These are phyloP conservation scores for Heterodera carotae DNA, from an alignment of 1,140 invertebrate species.

Conservation along the genomic window DNA sequence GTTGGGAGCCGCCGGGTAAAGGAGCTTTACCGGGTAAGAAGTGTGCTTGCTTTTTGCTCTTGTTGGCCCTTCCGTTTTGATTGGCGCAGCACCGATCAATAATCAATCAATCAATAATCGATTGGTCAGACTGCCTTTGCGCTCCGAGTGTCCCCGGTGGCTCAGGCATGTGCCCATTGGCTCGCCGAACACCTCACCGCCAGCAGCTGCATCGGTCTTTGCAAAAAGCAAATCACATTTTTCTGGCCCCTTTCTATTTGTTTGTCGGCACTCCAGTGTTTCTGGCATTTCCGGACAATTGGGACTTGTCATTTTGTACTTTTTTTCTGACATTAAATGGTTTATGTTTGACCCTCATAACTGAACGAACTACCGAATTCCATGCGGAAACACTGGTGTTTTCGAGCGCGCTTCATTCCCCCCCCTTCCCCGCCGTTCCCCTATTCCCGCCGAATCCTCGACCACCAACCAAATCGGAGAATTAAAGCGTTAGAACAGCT, in stretches of 20 bases:
- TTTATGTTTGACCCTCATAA: too few relatives aligned
- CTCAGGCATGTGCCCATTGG: constrained; percentile 74
- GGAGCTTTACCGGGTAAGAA: constrained; percentile 12
- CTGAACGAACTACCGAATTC: too few relatives aligned
- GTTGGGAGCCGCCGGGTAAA: not conserved
- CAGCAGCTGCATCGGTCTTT: constrained; percentile 72
- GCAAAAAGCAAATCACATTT: constrained; percentile 37
- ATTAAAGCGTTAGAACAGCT: too few relatives aligned
- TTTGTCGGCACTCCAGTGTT: not conserved
- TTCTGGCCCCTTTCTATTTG: not conserved
- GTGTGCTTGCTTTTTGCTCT: not conserved
- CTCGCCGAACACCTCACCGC: constrained; percentile 74
- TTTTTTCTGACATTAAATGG: too few relatives aligned
- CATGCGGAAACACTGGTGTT: not conserved
- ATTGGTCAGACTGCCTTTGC: constrained; percentile 74
- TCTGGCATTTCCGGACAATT: not conserved
- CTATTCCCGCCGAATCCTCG: too few relatives aligned
- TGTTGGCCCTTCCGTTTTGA: not conserved
- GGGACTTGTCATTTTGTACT: too few relatives aligned
- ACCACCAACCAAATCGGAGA: too few relatives aligned
- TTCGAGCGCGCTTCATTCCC: too few relatives aligned
- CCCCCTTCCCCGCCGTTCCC: too few relatives aligned
- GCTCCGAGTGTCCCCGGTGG: constrained; percentile 74
- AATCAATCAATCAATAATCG: constrained; percentile 77
- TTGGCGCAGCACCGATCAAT: constrained; percentile 61